A percentile compares a stretch with the other conserved stretches of the same genome.
These are phyloP conservation scores for Agrilus planipennis DNA, from an alignment of 1,140 invertebrate genomes.

Conservation along the genomic window DNA sequence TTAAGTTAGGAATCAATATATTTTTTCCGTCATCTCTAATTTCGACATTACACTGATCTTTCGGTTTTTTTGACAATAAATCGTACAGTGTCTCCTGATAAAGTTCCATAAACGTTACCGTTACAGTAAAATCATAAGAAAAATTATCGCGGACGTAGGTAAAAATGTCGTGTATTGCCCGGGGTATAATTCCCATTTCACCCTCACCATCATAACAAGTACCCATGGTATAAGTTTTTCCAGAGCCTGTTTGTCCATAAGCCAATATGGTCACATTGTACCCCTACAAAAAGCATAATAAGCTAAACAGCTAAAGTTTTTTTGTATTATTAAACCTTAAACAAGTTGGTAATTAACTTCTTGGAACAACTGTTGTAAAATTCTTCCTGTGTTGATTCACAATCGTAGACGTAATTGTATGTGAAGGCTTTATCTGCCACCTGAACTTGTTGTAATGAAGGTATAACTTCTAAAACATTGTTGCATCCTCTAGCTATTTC, in stretches of 20 bases:
- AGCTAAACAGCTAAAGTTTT: no score
- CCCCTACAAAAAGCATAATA: slow-evolving; percentile 39
- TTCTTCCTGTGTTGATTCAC: slow-evolving; percentile 57
- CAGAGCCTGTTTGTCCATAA: slow-evolving; percentile 90
- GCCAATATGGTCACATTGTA: slow-evolving; percentile 89
- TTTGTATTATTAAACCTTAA: no score
- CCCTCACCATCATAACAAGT: slow-evolving; percentile 57
- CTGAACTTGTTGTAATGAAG: slow-evolving; percentile 53
- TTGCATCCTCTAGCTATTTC: slow-evolving; percentile 59
- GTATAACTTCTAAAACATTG: slow-evolving; percentile 48
- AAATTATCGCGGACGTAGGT: slow-evolving; percentile 48
- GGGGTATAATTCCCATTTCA: slow-evolving; percentile 70
- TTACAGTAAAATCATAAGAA: slow-evolving; percentile 57
- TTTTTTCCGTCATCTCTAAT: slow-evolving; percentile 67
- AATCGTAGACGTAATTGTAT: slow-evolving; percentile 86
- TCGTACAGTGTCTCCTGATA: slow-evolving; percentile 72
- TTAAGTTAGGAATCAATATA: slow-evolving; percentile 53
- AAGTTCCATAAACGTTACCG: slow-evolving; percentile 64
- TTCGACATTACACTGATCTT: slow-evolving; percentile 60
- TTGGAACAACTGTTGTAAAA: slow-evolving; percentile 70
- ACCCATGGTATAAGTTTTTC: slow-evolving; percentile 89
- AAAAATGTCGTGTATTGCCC: slow-evolving; percentile 76
- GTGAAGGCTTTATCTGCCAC: slow-evolving; percentile 57
- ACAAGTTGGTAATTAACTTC: slow-evolving; percentile 61
- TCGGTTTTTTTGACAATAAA: slow-evolving; percentile 52